Percentiles rank a stretch among this genome's conserved stretches.
These are phyloP conservation scores for Tokudaia muenninki DNA, from an alignment of 2,797 vertebrate species.

Conservation along the genomic window DNA sequence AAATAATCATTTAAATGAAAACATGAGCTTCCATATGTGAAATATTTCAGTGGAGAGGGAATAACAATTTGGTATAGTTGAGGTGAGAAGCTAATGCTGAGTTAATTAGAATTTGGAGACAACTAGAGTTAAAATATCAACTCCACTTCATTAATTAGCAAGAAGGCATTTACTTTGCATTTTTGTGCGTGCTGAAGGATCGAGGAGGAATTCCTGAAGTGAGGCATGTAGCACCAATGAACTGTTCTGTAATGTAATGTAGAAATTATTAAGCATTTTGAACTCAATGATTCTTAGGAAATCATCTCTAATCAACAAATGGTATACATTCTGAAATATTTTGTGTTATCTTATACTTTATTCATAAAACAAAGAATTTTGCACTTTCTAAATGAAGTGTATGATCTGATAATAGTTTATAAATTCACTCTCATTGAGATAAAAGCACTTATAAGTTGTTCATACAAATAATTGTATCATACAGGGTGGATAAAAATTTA, in stretches of 20 bases:
- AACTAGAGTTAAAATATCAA: slow-evolving; percentile 68
- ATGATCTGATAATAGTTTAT: slow-evolving; percentile 67
- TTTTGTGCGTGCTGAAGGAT: slow-evolving; percentile 59
- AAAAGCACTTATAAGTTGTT: slow-evolving; percentile 58
- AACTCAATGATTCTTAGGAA: slow-evolving; percentile 74
- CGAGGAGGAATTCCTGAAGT: slow-evolving; percentile 56
- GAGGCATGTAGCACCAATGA: neutral
- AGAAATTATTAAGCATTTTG: slow-evolving; percentile 47
- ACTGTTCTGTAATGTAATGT: neutral
- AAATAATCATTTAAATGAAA: slow-evolving; percentile 72
- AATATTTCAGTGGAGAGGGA: slow-evolving; percentile 75
- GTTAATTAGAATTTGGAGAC: slow-evolving; percentile 76
- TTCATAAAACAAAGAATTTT: slow-evolving; percentile 75
- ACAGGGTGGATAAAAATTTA: slow-evolving; percentile 71
- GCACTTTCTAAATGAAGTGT: neutral
- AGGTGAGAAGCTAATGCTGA: slow-evolving; percentile 80
- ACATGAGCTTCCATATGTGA: slow-evolving; percentile 70
- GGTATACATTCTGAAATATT: slow-evolving; percentile 55
- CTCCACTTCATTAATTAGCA: slow-evolving; percentile 72
- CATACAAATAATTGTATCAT: slow-evolving; percentile 64
- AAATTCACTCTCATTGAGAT: slow-evolving; percentile 72
- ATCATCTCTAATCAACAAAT: slow-evolving; percentile 71
- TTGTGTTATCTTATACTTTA: slow-evolving; percentile 71
- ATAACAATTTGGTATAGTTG: slow-evolving; percentile 72
- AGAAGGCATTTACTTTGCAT: slow-evolving; percentile 15